Conservation (phyloP, 2,888 invertebrate species). For the Lasioglossum vierecki region DNA sequence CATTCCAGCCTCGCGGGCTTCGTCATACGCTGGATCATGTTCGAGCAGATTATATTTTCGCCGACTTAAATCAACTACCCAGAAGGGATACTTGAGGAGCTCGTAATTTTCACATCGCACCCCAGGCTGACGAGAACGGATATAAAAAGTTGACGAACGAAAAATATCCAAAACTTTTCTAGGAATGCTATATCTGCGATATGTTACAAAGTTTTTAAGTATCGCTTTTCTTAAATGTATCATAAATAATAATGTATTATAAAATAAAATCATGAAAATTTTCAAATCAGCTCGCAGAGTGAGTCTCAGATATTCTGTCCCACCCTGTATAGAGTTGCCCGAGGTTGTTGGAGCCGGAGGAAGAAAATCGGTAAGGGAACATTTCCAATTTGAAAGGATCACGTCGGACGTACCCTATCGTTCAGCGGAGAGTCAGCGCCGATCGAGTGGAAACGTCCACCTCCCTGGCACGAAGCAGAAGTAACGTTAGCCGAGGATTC, state of each 20-base stretch:
- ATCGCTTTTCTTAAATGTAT: no score
- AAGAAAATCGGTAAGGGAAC: constrained; percentile 3
- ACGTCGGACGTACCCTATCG: constrained; percentile 10
- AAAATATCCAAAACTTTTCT: no score
- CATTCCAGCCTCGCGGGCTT: not conserved
- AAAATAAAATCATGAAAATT: no score
- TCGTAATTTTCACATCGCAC: not conserved
- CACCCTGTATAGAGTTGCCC: not conserved
- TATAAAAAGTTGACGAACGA: no score
- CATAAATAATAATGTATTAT: no score
- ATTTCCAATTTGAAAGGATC: constrained; percentile 17
- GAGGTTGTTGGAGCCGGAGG: not conserved
- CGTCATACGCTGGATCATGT: not conserved
- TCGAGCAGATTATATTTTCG: constrained; percentile 11
- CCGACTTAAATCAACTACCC: not conserved
- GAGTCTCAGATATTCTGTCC: no score
- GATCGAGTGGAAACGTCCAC: constrained; percentile 51
- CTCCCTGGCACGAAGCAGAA: constrained; percentile 53
- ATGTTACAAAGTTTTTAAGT: no score
- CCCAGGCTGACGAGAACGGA: no score
- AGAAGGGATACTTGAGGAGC: not conserved
- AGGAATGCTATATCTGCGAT: no score
- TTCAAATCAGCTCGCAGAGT: no score
- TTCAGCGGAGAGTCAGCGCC: constrained; percentile 30
- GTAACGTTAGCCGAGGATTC: constrained; percentile 63